These are phyloP conservation scores for Acleris sparsana DNA, from an alignment of 2,888 invertebrate species.

Conservation along the genomic window DNA sequence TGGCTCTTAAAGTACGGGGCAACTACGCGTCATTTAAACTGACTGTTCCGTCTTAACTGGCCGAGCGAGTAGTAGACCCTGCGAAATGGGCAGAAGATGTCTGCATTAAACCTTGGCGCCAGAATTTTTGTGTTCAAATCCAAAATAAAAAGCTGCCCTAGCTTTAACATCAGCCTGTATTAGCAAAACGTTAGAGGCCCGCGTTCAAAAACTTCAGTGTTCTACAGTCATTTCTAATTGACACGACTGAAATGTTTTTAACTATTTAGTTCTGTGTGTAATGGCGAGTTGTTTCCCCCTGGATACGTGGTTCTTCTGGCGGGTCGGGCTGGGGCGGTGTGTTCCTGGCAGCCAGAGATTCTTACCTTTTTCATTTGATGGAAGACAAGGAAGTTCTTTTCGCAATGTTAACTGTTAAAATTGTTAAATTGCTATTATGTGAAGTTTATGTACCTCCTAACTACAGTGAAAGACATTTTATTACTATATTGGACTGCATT, in stretches of 20 bases:
- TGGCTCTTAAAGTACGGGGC: background rate
- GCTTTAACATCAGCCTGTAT: background rate
- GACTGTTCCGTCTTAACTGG: background rate
- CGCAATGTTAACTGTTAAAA: background rate
- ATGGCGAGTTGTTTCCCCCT: slow-evolving; percentile 14
- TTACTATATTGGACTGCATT: background rate
- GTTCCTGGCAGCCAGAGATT: slow-evolving; percentile 11
- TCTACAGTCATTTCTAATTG: background rate
- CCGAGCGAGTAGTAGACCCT: background rate
- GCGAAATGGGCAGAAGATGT: background rate
- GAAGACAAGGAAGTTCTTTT: background rate
- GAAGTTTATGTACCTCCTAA: background rate
- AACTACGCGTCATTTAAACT: slow-evolving; percentile 1
- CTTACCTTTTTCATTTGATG: too few species aligned
- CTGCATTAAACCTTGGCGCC: background rate
- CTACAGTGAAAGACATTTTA: background rate
- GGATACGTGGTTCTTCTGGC: slow-evolving; percentile 8
- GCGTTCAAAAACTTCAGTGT: too few species aligned
- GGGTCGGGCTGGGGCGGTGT: slow-evolving; percentile 26
- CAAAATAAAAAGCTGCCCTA: background rate
- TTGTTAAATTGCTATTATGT: background rate
- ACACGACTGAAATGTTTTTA: slow-evolving; percentile 12
- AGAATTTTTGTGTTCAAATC: background rate
- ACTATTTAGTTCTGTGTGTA: slow-evolving; percentile 8
- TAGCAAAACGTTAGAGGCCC: background rate